Evolutionary conservation across 2,888 invertebrate species (phyloP).

Genomic region (Tridacna crocea): DNA sequence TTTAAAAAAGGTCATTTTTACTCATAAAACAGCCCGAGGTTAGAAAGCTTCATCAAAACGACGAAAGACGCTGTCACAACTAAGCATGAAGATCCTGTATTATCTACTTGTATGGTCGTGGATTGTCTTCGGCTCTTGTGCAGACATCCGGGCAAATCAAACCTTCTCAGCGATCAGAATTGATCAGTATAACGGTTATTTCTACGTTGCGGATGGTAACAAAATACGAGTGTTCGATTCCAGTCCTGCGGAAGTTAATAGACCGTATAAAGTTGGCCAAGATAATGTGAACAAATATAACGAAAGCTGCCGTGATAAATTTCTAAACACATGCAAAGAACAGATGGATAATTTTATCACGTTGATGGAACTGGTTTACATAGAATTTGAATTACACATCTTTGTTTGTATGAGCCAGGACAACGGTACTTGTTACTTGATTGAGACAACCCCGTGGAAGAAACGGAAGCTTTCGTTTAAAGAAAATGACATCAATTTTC

Average conservation of each 20-base stretch:
- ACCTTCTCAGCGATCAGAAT: background rate
- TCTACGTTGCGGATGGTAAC: constrained; percentile 12
- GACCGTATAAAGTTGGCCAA: background rate
- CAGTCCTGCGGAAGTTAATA: background rate
- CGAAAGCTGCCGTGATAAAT: background rate
- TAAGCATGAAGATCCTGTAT: no score
- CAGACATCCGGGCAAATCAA: background rate
- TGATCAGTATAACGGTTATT: background rate
- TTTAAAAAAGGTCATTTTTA: no score
- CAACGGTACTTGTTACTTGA: constrained; percentile 12
- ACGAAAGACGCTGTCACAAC: no score
- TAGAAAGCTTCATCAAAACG: no score
- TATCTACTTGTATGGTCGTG: no score
- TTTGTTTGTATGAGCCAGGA: background rate
- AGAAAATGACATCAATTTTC: background rate
- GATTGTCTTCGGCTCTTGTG: no score
- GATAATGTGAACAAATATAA: background rate
- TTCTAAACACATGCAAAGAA: background rate
- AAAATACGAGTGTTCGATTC: constrained; percentile 5
- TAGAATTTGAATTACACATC: background rate
- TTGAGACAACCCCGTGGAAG: background rate
- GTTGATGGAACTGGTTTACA: constrained; percentile 2
- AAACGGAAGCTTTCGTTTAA: background rate
- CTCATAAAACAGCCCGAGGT: no score
- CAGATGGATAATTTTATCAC: background rate